A percentile compares a stretch with the other conserved stretches of the same genome.
Conservation (phyloP, 1,140 invertebrate genomes). For the Hormaphis cornu region DNA sequence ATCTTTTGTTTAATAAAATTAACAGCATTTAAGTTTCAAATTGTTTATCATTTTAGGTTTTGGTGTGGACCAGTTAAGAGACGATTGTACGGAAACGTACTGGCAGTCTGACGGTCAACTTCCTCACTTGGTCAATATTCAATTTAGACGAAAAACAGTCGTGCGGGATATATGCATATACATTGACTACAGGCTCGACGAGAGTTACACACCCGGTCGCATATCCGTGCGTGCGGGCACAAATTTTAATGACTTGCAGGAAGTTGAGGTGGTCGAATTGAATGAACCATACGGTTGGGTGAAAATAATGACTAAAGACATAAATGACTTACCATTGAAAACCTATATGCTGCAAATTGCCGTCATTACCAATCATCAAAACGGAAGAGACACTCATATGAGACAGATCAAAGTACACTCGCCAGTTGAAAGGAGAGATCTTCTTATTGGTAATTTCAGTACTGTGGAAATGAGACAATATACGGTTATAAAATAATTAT, state of each 20-base stretch:
- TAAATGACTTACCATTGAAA: slow-evolving; percentile 73
- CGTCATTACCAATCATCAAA: slow-evolving; percentile 96
- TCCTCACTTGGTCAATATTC: slow-evolving; percentile 95
- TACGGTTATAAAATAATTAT: slow-evolving; percentile 36
- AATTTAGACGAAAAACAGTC: slow-evolving; percentile 91
- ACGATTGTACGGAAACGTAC: slow-evolving; percentile 92
- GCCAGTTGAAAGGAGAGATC: slow-evolving; percentile 64
- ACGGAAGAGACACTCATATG: slow-evolving; percentile 95
- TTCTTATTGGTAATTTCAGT: slow-evolving; percentile 65
- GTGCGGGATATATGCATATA: slow-evolving; percentile 93
- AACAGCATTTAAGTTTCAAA: no score
- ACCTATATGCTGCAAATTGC: slow-evolving; percentile 96
- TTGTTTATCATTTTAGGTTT: slow-evolving; percentile 57
- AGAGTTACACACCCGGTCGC: slow-evolving; percentile 94
- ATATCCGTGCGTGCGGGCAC: slow-evolving; percentile 91
- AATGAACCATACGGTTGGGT: slow-evolving; percentile 95
- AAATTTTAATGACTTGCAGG: slow-evolving; percentile 96
- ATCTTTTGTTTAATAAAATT: no score
- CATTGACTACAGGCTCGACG: slow-evolving; percentile 95
- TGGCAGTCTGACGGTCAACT: slow-evolving; percentile 99
- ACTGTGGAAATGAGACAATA: slow-evolving; percentile 74
- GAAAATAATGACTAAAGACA: slow-evolving; percentile 81
- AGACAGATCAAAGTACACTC: slow-evolving; percentile 94
- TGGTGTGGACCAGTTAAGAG: slow-evolving; percentile 91
- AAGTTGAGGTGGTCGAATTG: slow-evolving; percentile 89